Conservation (phyloP, 92 coral and sea anemone species). For the Pocillopora grandis region DNA sequence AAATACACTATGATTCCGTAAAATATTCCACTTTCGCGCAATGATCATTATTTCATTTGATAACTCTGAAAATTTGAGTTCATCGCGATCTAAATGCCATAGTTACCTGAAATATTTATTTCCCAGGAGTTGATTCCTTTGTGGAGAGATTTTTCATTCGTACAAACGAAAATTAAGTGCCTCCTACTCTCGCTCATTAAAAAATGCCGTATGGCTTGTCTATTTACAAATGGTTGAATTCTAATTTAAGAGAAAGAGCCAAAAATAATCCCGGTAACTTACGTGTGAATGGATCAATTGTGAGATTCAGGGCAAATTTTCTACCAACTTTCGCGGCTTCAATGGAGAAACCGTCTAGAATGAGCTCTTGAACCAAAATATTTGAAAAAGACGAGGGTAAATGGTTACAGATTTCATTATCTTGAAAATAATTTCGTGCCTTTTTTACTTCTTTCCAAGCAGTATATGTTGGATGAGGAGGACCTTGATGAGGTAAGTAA, state of each 20-base stretch:
- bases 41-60: too few species aligned
- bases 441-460: not conserved
- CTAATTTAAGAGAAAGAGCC: too few species aligned
- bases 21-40: too few species aligned
- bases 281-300: not conserved
- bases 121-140: too few species aligned
- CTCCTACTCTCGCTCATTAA: too few species aligned
- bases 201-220: not conserved
- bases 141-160: too few species aligned
- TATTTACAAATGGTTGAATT: not conserved
- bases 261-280: not conserved
- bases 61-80: too few species aligned
- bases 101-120: too few species aligned
- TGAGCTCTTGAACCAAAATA: not conserved
- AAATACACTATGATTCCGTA: too few species aligned
- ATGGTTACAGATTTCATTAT: not conserved
- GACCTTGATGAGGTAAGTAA: constrained; percentile 23
- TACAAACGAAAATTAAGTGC: too few species aligned
- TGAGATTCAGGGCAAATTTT: not conserved
- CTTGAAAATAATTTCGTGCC: not conserved
- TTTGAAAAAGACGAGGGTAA: not conserved
- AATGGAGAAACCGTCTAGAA: not conserved
- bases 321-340: not conserved
- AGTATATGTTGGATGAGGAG: constrained; percentile 25
- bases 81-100: too few species aligned